A percentile compares a stretch with the other conserved stretches of the same genome.
Conservation (phyloP, 2,888 invertebrate species). For the Conistra vaccinii region DNA sequence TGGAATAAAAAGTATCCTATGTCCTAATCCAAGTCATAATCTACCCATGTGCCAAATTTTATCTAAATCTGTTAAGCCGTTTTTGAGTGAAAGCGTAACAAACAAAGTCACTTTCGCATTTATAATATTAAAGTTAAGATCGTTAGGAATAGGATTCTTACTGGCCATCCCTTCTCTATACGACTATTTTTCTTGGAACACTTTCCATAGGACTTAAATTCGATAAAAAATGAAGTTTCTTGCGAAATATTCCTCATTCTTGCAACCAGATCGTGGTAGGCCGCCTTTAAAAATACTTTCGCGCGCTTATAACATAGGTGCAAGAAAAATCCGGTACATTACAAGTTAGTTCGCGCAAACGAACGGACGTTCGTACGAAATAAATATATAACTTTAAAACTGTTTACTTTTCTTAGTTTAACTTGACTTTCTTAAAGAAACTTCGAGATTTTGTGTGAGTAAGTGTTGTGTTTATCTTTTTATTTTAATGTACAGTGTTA, state of each 20-base stretch:
- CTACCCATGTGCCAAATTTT: no score
- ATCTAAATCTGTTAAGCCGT: no score
- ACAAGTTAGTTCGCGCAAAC: slow-evolving; percentile 20
- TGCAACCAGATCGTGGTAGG: slow-evolving; percentile 27
- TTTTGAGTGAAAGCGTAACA: no score
- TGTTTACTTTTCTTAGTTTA: slow-evolving; percentile 44
- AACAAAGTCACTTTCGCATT: no score
- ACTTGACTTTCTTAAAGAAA: slow-evolving; percentile 49
- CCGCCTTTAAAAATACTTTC: slow-evolving; percentile 44
- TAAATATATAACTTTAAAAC: slow-evolving; percentile 11
- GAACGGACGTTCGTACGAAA: slow-evolving; percentile 35
- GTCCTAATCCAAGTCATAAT: no score
- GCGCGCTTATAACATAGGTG: slow-evolving; percentile 48
- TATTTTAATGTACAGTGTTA: slow-evolving; percentile 26
- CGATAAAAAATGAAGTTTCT: slow-evolving; percentile 2
- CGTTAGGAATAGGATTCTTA: not conserved
- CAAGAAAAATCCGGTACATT: slow-evolving; percentile 39
- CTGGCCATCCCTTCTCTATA: not conserved
- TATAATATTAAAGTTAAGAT: no score
- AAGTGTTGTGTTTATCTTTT: slow-evolving; percentile 41
- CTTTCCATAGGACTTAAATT: not conserved
- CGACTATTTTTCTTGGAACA: not conserved
- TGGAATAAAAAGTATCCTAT: no score
- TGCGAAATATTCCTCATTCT: slow-evolving; percentile 43
- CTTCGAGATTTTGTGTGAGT: slow-evolving; percentile 41